Conservation (phyloP, 2,113 vertebrate genomes). For the Benthochromis sp. region DNA sequence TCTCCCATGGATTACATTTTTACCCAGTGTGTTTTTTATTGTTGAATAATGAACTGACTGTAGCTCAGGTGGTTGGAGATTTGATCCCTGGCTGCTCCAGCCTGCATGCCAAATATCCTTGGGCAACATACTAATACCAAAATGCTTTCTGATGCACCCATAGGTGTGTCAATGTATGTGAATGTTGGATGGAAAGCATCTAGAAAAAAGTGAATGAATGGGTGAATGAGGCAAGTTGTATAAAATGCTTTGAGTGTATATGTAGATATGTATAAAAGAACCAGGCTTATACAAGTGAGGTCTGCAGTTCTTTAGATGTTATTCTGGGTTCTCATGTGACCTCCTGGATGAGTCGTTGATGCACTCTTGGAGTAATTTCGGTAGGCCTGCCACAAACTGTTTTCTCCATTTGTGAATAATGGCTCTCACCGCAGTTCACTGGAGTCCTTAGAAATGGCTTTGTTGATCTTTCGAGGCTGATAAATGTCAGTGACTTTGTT, state of each 20-base stretch:
- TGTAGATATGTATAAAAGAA: neutral
- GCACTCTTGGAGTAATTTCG: neutral
- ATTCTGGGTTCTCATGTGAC: neutral
- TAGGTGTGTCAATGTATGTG: neutral
- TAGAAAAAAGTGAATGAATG: neutral
- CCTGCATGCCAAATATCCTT: neutral
- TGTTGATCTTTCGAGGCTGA: neutral
- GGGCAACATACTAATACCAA: neutral
- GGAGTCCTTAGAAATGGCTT: neutral
- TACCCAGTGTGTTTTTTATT: neutral
- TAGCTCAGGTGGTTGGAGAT: neutral
- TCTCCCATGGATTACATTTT: neutral
- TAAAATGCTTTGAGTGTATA: neutral
- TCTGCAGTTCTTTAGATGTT: neutral
- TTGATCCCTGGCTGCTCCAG: neutral
- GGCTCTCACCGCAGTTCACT: neutral
- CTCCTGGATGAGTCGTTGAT: neutral
- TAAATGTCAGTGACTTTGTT: neutral
- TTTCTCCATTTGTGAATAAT: neutral
- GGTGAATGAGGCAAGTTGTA: neutral
- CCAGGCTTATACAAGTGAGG: neutral
- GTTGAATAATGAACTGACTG: neutral
- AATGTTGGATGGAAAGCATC: neutral
- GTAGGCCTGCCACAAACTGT: neutral
- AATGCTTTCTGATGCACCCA: neutral